Evolutionary conservation across 2,113 vertebrate species (phyloP).

Genomic region (Tursiops truncatus): DNA sequence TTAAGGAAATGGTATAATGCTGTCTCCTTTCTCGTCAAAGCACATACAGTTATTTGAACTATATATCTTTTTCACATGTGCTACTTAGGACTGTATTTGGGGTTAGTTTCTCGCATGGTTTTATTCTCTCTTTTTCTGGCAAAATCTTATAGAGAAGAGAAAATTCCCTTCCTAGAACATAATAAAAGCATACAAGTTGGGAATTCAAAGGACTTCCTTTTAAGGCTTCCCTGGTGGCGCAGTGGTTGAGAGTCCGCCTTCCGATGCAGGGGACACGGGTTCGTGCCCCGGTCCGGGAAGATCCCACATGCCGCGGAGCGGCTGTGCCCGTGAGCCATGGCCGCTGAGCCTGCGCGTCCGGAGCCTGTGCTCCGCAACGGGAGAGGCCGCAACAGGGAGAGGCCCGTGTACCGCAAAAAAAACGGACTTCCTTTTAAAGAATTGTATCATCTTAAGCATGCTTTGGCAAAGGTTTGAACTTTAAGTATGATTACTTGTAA

Average conservation of each 20-base stretch:
- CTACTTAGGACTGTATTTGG: neutral
- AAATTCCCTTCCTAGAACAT: neutral
- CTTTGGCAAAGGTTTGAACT: neutral
- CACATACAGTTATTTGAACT: neutral
- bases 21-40: neutral
- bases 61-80: neutral
- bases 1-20: neutral
- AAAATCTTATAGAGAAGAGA: neutral
- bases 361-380: too few species aligned
- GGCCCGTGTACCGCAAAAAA: too few species aligned
- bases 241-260: too few species aligned
- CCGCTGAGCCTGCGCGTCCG: too few species aligned
- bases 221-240: neutral
- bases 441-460: neutral
- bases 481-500: neutral
- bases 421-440: constrained; percentile 20
- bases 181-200: neutral
- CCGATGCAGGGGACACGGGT: too few species aligned
- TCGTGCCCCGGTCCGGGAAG: too few species aligned
- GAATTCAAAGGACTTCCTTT: constrained; percentile 26
- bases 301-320: too few species aligned
- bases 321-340: too few species aligned
- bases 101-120: neutral
- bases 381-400: too few species aligned
- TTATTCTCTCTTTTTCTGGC: neutral